Evolutionary conservation across 2,888 invertebrate species (phyloP), one percentile per base, ranked within the genome.

Genomic region (Rhyacophila evoluta): DNA sequence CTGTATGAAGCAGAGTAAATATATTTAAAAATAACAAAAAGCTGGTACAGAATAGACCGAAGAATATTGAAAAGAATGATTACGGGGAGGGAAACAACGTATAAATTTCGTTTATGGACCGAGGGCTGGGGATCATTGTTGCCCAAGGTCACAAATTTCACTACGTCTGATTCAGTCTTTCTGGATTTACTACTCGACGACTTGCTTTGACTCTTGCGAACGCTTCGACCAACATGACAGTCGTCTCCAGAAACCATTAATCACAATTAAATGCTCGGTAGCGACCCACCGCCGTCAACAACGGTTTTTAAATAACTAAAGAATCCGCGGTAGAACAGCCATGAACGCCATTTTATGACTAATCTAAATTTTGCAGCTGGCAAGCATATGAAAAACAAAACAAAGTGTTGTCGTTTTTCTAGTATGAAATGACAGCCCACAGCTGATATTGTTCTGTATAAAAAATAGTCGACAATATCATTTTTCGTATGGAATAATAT

Each of bases 41-140:
- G 91, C 88, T 96, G 95, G 89, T 96, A 96, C 84, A 96, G 91
- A 85, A 96, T 89, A 82, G 95, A 93, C 85, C 95, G 93, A 84
- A 96, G 88, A 85, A 96, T 91, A 87, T 95, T 95, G 88, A 96
- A 96, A 84, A 96, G 91, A 88, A 96, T 93, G 86, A 96, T 94
- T 84, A 96, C 92, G 80, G 96, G 96, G 88, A 95, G 95, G 84
- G 96, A 96, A 88, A 96, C 95, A 86, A 95, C 92, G 88, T 96
- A 95, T 85, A 96, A 92, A 88, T 96, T 96, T 87, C 95, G 92
- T 88, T 96, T 95, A 88, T 96, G 96, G 85, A 96, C 95, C 79
- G 95, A 95, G 85, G 93, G 92, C 86, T 92, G 92, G 86, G 91
- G 87, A 81, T 88, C 91, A 85, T 86, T 84, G 41, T 89, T 88